Evolutionary conservation across 2,888 invertebrate species (phyloP).

Genomic region (Cryptocephalus primarius): DNA sequence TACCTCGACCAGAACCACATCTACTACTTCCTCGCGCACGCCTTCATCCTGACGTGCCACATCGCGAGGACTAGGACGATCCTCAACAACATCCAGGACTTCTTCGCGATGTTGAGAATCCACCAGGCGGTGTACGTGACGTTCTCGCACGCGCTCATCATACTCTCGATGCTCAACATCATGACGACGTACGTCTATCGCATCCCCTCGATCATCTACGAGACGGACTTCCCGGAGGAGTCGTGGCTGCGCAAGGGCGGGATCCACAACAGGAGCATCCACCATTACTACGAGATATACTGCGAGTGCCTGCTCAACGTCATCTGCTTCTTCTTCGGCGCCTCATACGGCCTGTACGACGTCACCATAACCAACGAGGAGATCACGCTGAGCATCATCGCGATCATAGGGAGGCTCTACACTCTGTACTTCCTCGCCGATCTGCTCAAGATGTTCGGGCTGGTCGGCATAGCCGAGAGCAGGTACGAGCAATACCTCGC

Average conservation of each 20-base stretch:
- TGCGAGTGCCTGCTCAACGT: slow-evolving; percentile 15
- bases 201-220: not conserved
- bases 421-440: slow-evolving; percentile 19
- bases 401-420: slow-evolving; percentile 21
- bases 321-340: slow-evolving; percentile 23
- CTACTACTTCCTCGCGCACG: not conserved
- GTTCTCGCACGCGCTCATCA: not conserved
- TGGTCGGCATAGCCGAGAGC: slow-evolving; percentile 28
- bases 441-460: slow-evolving; percentile 22
- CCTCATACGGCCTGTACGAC: slow-evolving; percentile 14
- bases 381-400: slow-evolving; percentile 14
- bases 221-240: not conserved
- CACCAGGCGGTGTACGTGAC: too few species aligned
- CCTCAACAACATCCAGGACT: not conserved
- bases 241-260: slow-evolving; percentile 10
- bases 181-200: too few species aligned
- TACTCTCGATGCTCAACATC: not conserved
- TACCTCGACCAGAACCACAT: not conserved
- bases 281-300: slow-evolving; percentile 5
- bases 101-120: not conserved
- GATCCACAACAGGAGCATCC: not conserved
- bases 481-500: slow-evolving; percentile 39
- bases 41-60: not conserved
- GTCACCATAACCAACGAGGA: slow-evolving; percentile 13
- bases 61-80: slow-evolving; percentile 1